These are phyloP conservation scores for Congeria kusceri DNA, from an alignment of 2,888 invertebrate species.

Conservation along the genomic window DNA sequence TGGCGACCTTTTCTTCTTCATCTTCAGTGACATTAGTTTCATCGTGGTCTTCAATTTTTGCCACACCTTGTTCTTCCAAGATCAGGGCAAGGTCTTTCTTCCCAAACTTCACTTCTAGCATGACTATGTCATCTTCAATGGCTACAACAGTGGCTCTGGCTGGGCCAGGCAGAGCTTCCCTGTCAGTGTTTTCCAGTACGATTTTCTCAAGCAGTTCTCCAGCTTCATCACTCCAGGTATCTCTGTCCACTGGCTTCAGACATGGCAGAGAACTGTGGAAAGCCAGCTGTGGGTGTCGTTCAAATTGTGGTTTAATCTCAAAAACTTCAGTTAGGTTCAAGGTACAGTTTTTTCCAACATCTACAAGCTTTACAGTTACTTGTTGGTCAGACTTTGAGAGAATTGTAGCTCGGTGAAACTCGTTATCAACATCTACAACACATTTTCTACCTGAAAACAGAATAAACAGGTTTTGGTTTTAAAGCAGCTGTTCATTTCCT, in stretches of 20 bases:
- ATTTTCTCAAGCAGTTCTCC: conserved; percentile 62
- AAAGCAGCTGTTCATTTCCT: background rate
- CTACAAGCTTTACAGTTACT: conserved; percentile 72
- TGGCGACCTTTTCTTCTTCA: conserved; percentile 1
- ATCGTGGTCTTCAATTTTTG: conserved; percentile 21
- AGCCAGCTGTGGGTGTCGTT: conserved; percentile 75
- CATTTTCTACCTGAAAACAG: conserved; percentile 41
- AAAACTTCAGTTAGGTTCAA: conserved; percentile 64
- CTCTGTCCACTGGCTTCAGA: conserved; percentile 45
- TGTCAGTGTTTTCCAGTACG: conserved; percentile 42
- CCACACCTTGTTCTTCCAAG: conserved; percentile 45
- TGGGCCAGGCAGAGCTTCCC: conserved; percentile 36
- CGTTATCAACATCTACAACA: conserved; percentile 52
- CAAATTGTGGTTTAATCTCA: conserved; percentile 64
- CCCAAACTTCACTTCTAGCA: conserved; percentile 48
- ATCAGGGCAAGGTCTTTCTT: conserved; percentile 30
- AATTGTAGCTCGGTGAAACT: conserved; percentile 65
- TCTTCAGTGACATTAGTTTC: conserved; percentile 8
- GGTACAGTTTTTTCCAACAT: conserved; percentile 61
- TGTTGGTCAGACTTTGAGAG: conserved; percentile 31
- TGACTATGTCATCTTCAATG: conserved; percentile 21
- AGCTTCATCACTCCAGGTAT: conserved; percentile 57
- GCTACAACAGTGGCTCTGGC: conserved; percentile 41
- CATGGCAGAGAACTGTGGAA: conserved; percentile 72
- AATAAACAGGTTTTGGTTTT: background rate